Base-by-base conservation (phyloP, 2,113 vertebrate genomes). In the Aptenodytes patagonicus region DNA sequence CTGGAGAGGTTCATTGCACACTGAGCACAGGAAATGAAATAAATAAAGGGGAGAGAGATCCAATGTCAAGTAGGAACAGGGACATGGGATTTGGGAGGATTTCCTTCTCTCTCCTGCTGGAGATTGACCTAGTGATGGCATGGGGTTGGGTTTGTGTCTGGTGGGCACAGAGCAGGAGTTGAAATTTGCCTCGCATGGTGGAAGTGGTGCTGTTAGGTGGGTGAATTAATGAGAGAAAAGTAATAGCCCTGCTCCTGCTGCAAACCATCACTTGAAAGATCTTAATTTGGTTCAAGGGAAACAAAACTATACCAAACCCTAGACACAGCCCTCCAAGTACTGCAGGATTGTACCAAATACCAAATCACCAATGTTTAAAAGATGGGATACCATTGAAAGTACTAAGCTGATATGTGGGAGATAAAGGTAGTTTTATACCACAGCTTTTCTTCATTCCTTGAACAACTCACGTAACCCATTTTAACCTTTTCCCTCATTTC, bases 401-500 rank as follows among this genome's bases (percentile, higher is more conserved):
- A 28, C 17, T 68, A 51, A 46, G 6, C 10, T 83, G 24, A 22
- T 42, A 52, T 8, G 3, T 44, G 9, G 20, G 9, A 73, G 10
- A 32, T 36, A 73, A 46, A 76, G 15, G 12, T 36, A 25, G 1
- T 25, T 54, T 70, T 75, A 34, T 29, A 19, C 21, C 21, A 70
- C 55, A 73, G 7, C 11, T 36, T 64, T 81, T 87, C 40, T 78
- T 75, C 8, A 21, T 84, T 84, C 7, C 18, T 75, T 79, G 22
- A 44, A 75, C 6, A 66, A 24, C 15, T 58, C 4, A 22, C 1
- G 0, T 20, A 72, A 77, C 3, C 5, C 0, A 0, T 14, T 71
- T 91, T 75, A 32, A 28, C 20, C 17, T 36, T 77, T 79, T 54
- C 18, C 4, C 1, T 68, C 16, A 22, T 21, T 72, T 94, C 11